Evolutionary conservation across 2,113 vertebrate species (phyloP).

Genomic region (Ursus arctos): DNA sequence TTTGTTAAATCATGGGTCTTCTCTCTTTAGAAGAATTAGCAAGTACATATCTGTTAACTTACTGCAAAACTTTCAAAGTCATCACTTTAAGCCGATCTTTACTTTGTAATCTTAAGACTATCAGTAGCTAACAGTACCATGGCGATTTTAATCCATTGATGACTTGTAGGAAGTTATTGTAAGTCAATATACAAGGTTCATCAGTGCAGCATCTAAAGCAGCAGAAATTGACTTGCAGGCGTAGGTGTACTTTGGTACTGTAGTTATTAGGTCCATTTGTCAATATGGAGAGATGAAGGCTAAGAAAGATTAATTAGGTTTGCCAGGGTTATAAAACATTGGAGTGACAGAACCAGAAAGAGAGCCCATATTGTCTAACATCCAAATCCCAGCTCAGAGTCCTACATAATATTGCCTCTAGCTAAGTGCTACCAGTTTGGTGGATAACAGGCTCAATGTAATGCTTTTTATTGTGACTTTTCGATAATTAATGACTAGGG

Average conservation of each 20-base stretch:
- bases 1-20: background rate
- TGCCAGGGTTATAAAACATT: constrained; percentile 66
- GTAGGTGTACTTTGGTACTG: constrained; percentile 6
- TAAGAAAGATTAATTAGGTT: constrained; percentile 74
- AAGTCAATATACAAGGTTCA: constrained; percentile 67
- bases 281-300: constrained; percentile 80
- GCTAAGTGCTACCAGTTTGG: constrained; percentile 45
- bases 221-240: constrained; percentile 69
- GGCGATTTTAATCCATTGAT: constrained; percentile 47
- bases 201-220: constrained; percentile 62
- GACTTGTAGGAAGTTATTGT: constrained; percentile 61
- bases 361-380: constrained; percentile 53
- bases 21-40: background rate
- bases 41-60: background rate
- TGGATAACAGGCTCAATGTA: constrained; percentile 54
- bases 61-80: constrained; percentile 35
- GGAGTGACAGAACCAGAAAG: constrained; percentile 43
- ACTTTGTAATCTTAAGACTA: constrained; percentile 33
- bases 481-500: constrained; percentile 70
- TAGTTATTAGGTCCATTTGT: constrained; percentile 70
- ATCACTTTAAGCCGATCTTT: constrained; percentile 33
- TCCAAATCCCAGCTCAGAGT: constrained; percentile 46
- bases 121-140: constrained; percentile 34
- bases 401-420: constrained; percentile 43
- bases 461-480: constrained; percentile 74